These are phyloP conservation scores for Drosophila chauvacae DNA, from an alignment of 1,140 invertebrate species.

Conservation along the genomic window DNA sequence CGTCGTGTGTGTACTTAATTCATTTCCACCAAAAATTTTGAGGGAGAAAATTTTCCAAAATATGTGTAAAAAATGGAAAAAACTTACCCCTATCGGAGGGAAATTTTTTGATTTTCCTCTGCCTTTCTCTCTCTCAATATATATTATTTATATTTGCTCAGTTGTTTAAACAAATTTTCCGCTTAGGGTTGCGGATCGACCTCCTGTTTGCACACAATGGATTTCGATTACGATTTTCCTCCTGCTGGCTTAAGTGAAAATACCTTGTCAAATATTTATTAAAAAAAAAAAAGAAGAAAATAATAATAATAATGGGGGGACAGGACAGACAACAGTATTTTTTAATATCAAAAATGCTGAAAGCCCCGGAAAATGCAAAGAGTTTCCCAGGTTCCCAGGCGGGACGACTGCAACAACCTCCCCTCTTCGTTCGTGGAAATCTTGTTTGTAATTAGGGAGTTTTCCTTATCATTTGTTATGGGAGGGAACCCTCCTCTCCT, in stretches of 20 bases:
- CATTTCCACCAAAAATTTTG: conserved; percentile 38
- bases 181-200: conserved; percentile 54
- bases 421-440: conserved; percentile 19
- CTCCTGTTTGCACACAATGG: conserved; percentile 43
- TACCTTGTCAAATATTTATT: conserved; percentile 71
- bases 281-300: conserved; percentile 26
- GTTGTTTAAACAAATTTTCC: conserved; percentile 78
- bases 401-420: conserved; percentile 12
- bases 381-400: conserved; percentile 43
- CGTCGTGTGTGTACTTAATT: conserved; percentile 12
- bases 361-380: conserved; percentile 5
- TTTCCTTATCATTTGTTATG: conserved; percentile 48
- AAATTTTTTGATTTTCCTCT: neutral
- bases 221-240: conserved; percentile 27
- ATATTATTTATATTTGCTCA: conserved; percentile 59
- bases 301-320: conserved; percentile 7
- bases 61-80: conserved; percentile 21
- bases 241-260: conserved; percentile 60
- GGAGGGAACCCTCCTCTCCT: neutral
- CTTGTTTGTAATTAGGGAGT: conserved; percentile 70
- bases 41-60: conserved; percentile 51
- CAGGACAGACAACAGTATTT: conserved; percentile 21
- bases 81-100: conserved; percentile 43
- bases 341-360: conserved; percentile 8
- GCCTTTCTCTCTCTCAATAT: neutral